Base-by-base conservation (phyloP, 2,888 invertebrate species). In the Perdita meconis region DNA sequence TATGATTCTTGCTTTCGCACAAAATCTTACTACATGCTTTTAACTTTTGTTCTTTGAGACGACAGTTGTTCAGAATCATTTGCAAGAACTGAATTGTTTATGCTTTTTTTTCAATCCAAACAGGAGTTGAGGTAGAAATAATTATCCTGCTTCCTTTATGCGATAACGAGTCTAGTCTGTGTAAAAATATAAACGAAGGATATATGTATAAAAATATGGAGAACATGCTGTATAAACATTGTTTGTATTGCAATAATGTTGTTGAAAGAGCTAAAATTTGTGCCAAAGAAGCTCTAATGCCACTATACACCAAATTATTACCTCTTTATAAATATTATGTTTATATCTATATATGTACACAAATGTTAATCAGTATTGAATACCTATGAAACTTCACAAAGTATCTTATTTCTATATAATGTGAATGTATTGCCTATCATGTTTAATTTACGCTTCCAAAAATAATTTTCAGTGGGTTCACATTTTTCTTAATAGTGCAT, bases 401-500 rank as follows among this genome's bases (percentile, higher is more conserved):
- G 68, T 65, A 64, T 75, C 47, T 83, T 44, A 42, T 63, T 34
- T 68, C 22, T 71, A 70, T 71, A 68, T 59, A 68, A 56, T 57
- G 30, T 65, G 53, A 75, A 75, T 61, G 68, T 76, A 53, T 53
- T 40, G 60, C 38, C 56, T 71, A 55, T 57, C 57, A 70, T n/a
- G 47, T 66, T 78, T 71, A 53, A 63, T 66, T 80, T 71, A 42
- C 38, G 77, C 64, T 72, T 82, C 47, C 40, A 51, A 64, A 69
- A 51, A 66, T 44, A 65, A 38, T 55, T 72, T 55, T 66, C 57
- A 19, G 51, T 69, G 60, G 44, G 55, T 70, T 75, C 36, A 66
- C 69, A 72, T 40, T 24, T 57, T 51, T 68, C 50, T 77, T 57
- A 57, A 73, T 82, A 82, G 59, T 78, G 85, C 85, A 85, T 85